Evolutionary conservation across 2,113 vertebrate species (phyloP), one percentile per base, ranked within the genome.

Genomic region (Hassar affinis): DNA sequence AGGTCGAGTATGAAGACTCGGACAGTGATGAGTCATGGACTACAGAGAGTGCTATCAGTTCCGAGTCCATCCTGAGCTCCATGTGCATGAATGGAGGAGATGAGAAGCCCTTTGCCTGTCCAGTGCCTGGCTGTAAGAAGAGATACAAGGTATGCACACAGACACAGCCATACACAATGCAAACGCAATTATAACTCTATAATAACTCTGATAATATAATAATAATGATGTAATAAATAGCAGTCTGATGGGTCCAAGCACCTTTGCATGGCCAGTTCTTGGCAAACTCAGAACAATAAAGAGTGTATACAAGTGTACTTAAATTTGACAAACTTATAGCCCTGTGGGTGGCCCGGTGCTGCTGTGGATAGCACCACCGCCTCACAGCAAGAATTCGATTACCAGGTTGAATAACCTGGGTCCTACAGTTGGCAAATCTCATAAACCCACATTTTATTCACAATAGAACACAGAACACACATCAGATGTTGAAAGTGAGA

Each of bases 71-170:
- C 92, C 96, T 99, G 88, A 98, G 98, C 93, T 98, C 97, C 88
- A 99, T 99, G 97, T 98, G 96, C 93, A 99, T 99, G 97, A 99
- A 99, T 0, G 98, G 98, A 78, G 98, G 97, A 17, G 98, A 99
- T 68, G 97, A 99, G 91, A 99, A 99, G 91, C 98, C 98, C 35
- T 99, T 99, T 75, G 98, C 98, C 89, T 99, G 98, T 91, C 97
- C 98, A 0, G 98, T 99, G 85, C 98, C 98, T 12, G 98, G 98
- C 88, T 99, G 98, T 91, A 99, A 99, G 93, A 99, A 99, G 94
- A 95, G 97, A 96, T 99, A 99, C 78, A 99, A 99, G 96, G 98
- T 99, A 92, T 90, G 68, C 1, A 20, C 22, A 47, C 38, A 62
- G 11, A 33, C 64, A 38, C 6, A 27, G 20, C 12, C 2, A 62